Percentiles rank a stretch among this genome's conserved stretches.
phyloP scores from a whole-genome alignment of 2,113 vertebrate genomes.

The Heliornis fulica region DNA sequence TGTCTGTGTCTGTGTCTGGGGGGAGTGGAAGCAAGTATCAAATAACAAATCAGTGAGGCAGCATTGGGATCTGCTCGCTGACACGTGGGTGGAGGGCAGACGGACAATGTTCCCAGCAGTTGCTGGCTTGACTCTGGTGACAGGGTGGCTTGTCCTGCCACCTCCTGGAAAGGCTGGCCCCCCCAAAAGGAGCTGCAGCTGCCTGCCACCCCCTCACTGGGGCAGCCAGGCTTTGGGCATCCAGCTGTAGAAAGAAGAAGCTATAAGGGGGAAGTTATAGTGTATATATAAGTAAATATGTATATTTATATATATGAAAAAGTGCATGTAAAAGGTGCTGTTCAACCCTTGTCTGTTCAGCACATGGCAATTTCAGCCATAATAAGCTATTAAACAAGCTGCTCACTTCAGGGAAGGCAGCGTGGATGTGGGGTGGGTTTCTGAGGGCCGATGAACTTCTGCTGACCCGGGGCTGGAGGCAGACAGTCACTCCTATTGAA shows the following conservation, averaged over 20 bases:
- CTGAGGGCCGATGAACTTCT: conserved; percentile 58
- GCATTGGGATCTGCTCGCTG: not conserved
- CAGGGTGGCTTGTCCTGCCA: not conserved
- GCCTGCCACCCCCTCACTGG: accelerated
- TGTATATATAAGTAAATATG: not conserved
- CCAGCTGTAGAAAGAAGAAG: not conserved
- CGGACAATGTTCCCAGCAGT: not conserved
- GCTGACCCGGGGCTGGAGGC: conserved; percentile 32
- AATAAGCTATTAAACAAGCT: not conserved
- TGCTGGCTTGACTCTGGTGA: not conserved
- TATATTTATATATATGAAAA: no score
- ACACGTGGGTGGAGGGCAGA: not conserved
- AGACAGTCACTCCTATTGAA: conserved; percentile 50
- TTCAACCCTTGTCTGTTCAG: not conserved
- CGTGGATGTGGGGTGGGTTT: not conserved
- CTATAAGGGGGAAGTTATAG: not conserved
- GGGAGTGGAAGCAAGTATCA: not conserved
- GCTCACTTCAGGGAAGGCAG: not conserved
- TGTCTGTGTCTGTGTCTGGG: not conserved
- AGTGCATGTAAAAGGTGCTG: not conserved
- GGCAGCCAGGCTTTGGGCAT: not conserved
- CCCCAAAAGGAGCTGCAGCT: accelerated
- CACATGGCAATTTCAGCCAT: not conserved
- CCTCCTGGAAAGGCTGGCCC: not conserved
- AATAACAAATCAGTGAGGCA: not conserved